Evolutionary conservation across 2,113 vertebrate genomes (phyloP), one percentile per base, ranked within the genome.

Genomic region (Catagonus wagneri): DNA sequence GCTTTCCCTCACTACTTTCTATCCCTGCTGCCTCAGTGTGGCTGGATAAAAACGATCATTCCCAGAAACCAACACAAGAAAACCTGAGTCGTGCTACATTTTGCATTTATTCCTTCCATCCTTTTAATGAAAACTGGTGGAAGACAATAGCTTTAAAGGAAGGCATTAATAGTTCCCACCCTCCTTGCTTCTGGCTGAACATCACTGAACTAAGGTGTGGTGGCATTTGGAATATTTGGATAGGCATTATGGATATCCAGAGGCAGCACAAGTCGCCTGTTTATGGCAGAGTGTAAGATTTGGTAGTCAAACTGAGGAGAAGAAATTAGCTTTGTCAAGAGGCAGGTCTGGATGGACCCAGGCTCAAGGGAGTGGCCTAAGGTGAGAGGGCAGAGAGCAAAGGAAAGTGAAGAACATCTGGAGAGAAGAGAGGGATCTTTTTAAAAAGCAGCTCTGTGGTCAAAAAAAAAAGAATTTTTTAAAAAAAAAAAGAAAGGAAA

Each of bases 121-220:
- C 29, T 66, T 85, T 95, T 97, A 85, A 92, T 94, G 54, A 80
- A 96, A 98, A 81, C 25, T 74, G 76, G 25, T 79, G 65, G 44
- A 85, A 91, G 78, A 92, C 94, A 97, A 94, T 83, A 81, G 65
- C 65, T 94, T 90, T 95, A 71, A 97, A 91, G 90, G 19, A 95
- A 91, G 71, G 60, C 52, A 83, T 65, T 72, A 44, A 69, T 85
- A 69, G 74, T 87, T 85, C 44, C n/a, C n/a, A 90, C 69, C 39
- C 17, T 84, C 29, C 56, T 66, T 83, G 75, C 58, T 79, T 86
- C 92, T 87, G 63, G 36, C 27, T 52, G 80, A 92, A 93, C 96
- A 97, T 90, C 84, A 75, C 89, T 95, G 72, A 83, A 25, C 54
- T 58, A 56, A 63, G 58, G 52, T 92, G 52, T 23, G 44, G 52